Evolutionary conservation across 2,113 vertebrate genomes (phyloP).

Genomic region (Mobula hypostoma): DNA sequence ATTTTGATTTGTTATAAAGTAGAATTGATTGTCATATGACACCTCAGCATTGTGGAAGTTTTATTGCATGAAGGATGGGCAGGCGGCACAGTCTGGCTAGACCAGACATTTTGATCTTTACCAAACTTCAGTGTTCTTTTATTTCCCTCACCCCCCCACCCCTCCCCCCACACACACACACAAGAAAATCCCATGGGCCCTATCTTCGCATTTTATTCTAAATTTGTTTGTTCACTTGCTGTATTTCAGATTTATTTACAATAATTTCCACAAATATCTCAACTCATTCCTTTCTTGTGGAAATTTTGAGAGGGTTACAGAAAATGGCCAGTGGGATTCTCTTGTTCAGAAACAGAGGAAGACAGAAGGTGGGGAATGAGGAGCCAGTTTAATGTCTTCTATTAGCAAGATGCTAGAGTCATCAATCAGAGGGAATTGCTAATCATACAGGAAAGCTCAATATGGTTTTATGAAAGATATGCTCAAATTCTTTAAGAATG

Average conservation of each 20-base stretch:
- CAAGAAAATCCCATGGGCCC: neutral
- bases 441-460: too few relatives aligned
- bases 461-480: too few relatives aligned
- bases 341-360: too few relatives aligned
- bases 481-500: too few relatives aligned
- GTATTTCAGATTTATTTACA: neutral
- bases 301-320: too few relatives aligned
- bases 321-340: too few relatives aligned
- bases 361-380: too few relatives aligned
- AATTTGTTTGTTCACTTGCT: neutral
- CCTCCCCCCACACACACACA: too few relatives aligned
- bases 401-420: too few relatives aligned
- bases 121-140: neutral
- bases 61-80: neutral
- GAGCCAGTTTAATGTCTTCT: too few relatives aligned
- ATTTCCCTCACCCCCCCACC: too few relatives aligned
- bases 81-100: neutral
- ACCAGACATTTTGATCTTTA: neutral
- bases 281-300: neutral
- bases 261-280: neutral
- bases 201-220: neutral
- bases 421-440: too few relatives aligned
- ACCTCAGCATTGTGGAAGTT: neutral
- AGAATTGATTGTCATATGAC: neutral
- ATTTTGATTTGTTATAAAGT: neutral